Evolutionary conservation across 2,113 vertebrate species (phyloP).

Genomic region (Thryonomys swinderianus): DNA sequence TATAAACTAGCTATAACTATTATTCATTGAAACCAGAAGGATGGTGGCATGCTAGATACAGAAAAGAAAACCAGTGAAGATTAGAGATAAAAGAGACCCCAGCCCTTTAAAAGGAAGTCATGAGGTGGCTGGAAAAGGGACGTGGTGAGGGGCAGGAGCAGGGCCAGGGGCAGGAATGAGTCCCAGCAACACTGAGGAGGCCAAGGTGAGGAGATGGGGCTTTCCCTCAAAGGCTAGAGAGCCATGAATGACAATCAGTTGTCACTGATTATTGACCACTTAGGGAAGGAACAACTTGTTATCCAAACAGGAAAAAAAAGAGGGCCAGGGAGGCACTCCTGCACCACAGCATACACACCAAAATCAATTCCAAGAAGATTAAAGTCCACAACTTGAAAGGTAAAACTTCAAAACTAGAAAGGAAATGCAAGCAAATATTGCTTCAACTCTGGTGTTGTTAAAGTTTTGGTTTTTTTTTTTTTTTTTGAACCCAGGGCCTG

Average conservation of each 20-base stretch:
- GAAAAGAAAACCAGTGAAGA: background rate
- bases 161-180: too few relatives aligned
- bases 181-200: background rate
- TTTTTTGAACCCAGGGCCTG: background rate
- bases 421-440: background rate
- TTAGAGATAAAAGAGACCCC: background rate
- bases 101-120: background rate
- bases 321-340: background rate
- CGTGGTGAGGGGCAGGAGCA: too few relatives aligned
- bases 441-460: background rate
- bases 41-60: too few relatives aligned
- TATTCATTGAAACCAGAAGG: background rate
- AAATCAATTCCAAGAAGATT: slow-evolving; percentile 38
- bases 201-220: background rate
- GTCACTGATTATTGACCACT: slow-evolving; percentile 42
- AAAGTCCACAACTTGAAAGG: slow-evolving; percentile 28
- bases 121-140: background rate
- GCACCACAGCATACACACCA: background rate
- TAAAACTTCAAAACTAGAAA: slow-evolving; percentile 45
- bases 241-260: background rate
- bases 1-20: background rate
- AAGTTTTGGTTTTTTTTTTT: background rate
- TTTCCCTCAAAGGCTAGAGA: background rate
- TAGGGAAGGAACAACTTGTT: slow-evolving; percentile 16
- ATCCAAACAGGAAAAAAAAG: background rate